Percentiles rank a stretch among this genome's conserved stretches.
phyloP scores from a whole-genome alignment of 2,888 invertebrate genomes.

The Hirtodrosophila duncani region DNA sequence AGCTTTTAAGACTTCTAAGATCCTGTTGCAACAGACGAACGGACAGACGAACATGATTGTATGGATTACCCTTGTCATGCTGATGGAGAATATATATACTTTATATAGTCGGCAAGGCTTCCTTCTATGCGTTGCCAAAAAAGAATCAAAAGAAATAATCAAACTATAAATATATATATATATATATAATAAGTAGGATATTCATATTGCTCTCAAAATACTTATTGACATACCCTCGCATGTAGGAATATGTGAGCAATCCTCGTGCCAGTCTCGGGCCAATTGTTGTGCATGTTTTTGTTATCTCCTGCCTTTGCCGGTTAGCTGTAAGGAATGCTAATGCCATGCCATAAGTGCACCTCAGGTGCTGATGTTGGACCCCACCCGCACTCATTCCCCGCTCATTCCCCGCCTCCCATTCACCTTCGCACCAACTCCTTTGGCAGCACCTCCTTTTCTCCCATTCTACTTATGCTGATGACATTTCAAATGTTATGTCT shows the following conservation, averaged over 20 bases:
- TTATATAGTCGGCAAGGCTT: too few species aligned
- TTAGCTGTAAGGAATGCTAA: constrained; percentile 66
- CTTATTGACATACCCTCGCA: too few species aligned
- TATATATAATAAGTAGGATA: too few species aligned
- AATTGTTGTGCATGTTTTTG: constrained; percentile 68
- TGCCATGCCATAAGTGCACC: constrained; percentile 64
- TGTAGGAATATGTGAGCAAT: constrained; percentile 23
- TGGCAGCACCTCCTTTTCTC: constrained; percentile 15
- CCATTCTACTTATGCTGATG: constrained; percentile 30
- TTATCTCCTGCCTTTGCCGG: constrained; percentile 52
- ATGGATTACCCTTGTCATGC: too few species aligned
- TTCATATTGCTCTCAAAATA: too few species aligned
- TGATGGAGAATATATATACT: too few species aligned
- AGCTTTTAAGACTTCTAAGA: too few species aligned
- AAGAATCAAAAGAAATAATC: too few species aligned
- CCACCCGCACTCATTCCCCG: constrained; percentile 4
- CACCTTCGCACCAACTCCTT: neutral
- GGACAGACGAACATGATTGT: too few species aligned
- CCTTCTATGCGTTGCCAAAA: too few species aligned
- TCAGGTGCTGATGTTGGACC: constrained; percentile 49
- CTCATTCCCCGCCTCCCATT: neutral
- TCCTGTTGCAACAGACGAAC: too few species aligned
- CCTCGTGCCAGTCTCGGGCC: constrained; percentile 32
- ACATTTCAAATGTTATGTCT: constrained; percentile 59
- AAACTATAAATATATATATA: too few species aligned